Evolutionary conservation across 2,888 invertebrate species (phyloP).

Genomic region (Drosophila merina): DNA sequence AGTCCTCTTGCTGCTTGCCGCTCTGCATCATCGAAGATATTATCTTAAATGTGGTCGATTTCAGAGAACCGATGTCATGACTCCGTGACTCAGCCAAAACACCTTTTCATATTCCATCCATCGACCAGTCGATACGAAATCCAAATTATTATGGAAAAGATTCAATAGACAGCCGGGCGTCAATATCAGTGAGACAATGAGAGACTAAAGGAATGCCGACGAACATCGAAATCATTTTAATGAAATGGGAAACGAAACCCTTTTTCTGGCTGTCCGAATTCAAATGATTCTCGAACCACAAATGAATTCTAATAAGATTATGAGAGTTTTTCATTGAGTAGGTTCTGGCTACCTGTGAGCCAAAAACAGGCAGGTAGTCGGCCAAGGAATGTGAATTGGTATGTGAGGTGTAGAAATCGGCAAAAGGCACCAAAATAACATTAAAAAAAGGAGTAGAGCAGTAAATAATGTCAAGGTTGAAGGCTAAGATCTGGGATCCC

Average conservation of each 20-base stretch:
- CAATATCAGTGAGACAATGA: conserved; percentile 36
- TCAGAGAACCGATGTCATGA: conserved; percentile 4
- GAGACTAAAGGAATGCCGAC: conserved; percentile 35
- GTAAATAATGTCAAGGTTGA: conserved; percentile 37
- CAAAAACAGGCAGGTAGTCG: conserved; percentile 52
- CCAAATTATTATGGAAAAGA: conserved; percentile 33
- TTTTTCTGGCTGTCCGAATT: conserved; percentile 31
- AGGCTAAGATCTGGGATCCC: background rate
- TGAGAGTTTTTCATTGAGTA: conserved; percentile 24
- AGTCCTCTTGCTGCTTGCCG: conserved; percentile 4
- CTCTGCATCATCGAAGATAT: conserved; percentile 14
- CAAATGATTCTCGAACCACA: conserved; percentile 33
- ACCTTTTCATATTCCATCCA: conserved; percentile 12
- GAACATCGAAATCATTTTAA: conserved; percentile 50
- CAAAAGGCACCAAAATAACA: background rate
- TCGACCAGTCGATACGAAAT: conserved; percentile 46
- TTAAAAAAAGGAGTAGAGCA: conserved; percentile 7
- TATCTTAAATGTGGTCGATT: conserved; percentile 15
- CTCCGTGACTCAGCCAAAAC: conserved; percentile 26
- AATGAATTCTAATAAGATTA: conserved; percentile 65
- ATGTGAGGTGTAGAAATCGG: conserved; percentile 3
- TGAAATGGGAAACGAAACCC: conserved; percentile 45
- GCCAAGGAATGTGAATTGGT: conserved; percentile 18
- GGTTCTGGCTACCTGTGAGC: conserved; percentile 49
- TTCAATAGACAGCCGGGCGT: conserved; percentile 63